phyloP scores from a whole-genome alignment of 1,140 invertebrate species.

The Bacillus rossius region DNA sequence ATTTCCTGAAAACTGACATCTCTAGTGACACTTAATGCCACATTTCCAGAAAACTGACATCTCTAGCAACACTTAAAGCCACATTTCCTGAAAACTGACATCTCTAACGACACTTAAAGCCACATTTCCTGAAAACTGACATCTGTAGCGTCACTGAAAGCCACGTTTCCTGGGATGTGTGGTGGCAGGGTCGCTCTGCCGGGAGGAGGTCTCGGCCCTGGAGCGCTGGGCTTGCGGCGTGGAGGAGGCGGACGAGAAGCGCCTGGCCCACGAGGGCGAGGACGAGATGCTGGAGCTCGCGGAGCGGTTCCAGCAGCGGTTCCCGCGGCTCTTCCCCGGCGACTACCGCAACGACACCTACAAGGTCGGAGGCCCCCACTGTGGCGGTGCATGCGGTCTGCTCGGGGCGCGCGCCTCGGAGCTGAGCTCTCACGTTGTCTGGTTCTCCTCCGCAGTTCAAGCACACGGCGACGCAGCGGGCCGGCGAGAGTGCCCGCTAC shows the following conservation, averaged over 20 bases:
- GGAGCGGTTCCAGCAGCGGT: slow-evolving; percentile 57
- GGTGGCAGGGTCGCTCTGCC: slow-evolving; percentile 31
- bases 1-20: too few relatives aligned
- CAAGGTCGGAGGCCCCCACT: too few relatives aligned
- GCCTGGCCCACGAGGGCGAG: slow-evolving; percentile 56
- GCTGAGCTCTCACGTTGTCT: neutral
- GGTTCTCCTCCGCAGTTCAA: slow-evolving; percentile 54
- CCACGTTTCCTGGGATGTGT: too few relatives aligned
- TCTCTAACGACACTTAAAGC: too few relatives aligned
- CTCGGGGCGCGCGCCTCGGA: neutral
- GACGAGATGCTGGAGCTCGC: slow-evolving; percentile 58
- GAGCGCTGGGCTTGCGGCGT: slow-evolving; percentile 46
- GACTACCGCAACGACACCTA: slow-evolving; percentile 50
- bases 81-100: too few relatives aligned
- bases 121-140: too few relatives aligned
- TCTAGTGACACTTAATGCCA: too few relatives aligned
- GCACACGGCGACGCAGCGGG: slow-evolving; percentile 66
- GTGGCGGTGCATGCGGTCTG: too few relatives aligned
- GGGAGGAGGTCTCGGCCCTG: slow-evolving; percentile 41
- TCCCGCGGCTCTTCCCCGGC: slow-evolving; percentile 52
- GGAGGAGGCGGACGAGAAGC: slow-evolving; percentile 42
- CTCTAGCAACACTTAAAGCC: too few relatives aligned
- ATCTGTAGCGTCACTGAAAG: too few relatives aligned
- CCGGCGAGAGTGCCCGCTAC: slow-evolving; percentile 62
- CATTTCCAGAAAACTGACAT: too few relatives aligned